phyloP scores from a whole-genome alignment of 64 coral and sea anemone genomes.

The Porites lutea region DNA sequence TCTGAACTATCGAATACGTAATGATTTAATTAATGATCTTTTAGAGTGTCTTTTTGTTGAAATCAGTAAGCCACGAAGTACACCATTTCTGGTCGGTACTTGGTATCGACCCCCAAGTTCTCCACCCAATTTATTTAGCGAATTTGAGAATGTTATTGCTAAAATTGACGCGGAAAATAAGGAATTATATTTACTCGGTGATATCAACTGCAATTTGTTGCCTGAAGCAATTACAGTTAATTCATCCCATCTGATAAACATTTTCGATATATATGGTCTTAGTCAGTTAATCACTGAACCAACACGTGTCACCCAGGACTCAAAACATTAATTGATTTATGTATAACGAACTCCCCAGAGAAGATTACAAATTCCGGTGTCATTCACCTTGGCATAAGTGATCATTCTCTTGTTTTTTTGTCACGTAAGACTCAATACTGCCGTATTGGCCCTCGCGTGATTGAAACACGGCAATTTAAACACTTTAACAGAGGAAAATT shows the following conservation, averaged over 20 bases:
- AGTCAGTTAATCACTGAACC: slow-evolving; percentile 9
- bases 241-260: neutral
- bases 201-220: no score
- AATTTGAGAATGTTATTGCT: no score
- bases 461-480: neutral
- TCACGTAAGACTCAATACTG: slow-evolving; percentile 5
- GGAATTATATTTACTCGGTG: no score
- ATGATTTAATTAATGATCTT: no score
- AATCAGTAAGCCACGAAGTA: no score
- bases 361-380: slow-evolving; percentile 17
- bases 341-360: slow-evolving; percentile 19
- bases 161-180: no score
- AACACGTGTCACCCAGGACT: slow-evolving; percentile 17
- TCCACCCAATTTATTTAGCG: no score
- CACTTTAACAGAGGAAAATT: slow-evolving; percentile 1
- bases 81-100: no score
- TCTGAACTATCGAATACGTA: no score
- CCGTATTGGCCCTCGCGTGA: neutral
- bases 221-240: no score
- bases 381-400: slow-evolving; percentile 38
- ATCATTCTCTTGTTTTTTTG: slow-evolving; percentile 43
- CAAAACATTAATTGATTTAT: slow-evolving; percentile 36
- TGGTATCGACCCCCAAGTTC: no score
- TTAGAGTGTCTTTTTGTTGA: no score
- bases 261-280: slow-evolving; percentile 1